These are phyloP conservation scores for Mallotus villosus DNA, from an alignment of 2,797 vertebrate genomes.

Conservation along the genomic window DNA sequence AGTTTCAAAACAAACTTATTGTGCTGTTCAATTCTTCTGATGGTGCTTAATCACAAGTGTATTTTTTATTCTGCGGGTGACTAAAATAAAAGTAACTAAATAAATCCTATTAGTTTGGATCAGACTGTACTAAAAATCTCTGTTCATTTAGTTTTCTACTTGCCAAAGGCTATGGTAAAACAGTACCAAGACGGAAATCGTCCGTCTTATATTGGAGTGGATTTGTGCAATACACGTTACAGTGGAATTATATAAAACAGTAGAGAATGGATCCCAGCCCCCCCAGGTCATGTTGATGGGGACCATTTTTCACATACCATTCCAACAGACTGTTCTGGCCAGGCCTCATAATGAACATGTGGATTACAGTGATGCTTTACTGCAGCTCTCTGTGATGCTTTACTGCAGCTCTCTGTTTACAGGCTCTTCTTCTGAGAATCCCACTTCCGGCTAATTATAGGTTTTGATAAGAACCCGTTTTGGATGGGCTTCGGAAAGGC, in stretches of 20 bases:
- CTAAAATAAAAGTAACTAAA: neutral
- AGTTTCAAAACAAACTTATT: neutral
- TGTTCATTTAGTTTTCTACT: neutral
- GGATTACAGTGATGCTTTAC: neutral
- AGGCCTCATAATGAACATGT: neutral
- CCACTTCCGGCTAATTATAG: neutral
- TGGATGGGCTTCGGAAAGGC: neutral
- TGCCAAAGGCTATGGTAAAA: neutral
- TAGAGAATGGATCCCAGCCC: no score
- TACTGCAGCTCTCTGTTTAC: neutral
- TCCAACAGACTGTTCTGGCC: no score
- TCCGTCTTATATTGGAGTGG: no score
- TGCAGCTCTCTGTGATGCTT: neutral
- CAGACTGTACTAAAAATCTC: neutral
- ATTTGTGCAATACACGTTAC: no score
- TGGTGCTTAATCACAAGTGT: constrained; percentile 11
- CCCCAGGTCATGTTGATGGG: no score
- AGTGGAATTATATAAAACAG: no score
- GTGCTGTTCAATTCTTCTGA: neutral
- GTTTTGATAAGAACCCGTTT: neutral
- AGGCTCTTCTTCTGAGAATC: neutral
- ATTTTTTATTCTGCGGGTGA: constrained; percentile 1
- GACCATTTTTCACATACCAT: no score
- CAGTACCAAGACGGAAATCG: no score
- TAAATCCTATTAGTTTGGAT: neutral